phyloP scores from a whole-genome alignment of 1,140 invertebrate genomes.

The Pteromalus puparum region DNA sequence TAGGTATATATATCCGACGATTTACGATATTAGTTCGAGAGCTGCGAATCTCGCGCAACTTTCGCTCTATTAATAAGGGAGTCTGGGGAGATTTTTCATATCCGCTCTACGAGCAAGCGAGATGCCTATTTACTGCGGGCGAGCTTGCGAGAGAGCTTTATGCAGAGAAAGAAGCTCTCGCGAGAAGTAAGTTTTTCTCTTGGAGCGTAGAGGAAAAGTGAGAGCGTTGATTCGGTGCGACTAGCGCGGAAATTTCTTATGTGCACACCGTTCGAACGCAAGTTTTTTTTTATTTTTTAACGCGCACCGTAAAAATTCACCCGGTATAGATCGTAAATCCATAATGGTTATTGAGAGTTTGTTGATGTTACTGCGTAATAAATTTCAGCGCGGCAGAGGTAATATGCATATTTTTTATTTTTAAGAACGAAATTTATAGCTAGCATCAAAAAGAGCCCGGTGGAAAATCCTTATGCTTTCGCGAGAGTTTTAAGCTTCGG shows the following conservation, averaged over 20 bases:
- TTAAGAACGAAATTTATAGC: not conserved
- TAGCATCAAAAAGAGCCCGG: not conserved
- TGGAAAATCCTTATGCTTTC: not conserved
- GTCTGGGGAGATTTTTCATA: constrained; percentile 36
- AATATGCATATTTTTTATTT: not conserved
- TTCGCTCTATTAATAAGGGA: constrained; percentile 43
- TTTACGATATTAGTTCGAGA: constrained; percentile 45
- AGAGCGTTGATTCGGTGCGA: not conserved
- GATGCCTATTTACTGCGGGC: constrained; percentile 28
- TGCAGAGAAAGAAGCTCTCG: not conserved
- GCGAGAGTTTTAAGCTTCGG: not conserved
- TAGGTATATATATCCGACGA: constrained; percentile 17
- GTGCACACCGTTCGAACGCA: not conserved
- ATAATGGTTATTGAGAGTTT: no score
- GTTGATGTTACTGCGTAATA: not conserved
- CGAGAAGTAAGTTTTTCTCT: not conserved
- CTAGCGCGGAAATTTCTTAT: not conserved
- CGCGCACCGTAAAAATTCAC: no score
- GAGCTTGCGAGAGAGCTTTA: not conserved
- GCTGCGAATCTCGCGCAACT: not conserved
- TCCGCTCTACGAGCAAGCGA: not conserved
- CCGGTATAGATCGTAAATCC: no score
- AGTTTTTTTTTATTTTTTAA: not conserved
- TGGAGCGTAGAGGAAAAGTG: not conserved
- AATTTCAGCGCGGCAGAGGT: not conserved